Evolutionary conservation across 2,113 vertebrate genomes (phyloP), one percentile per base, ranked within the genome.

Genomic region (Pan paniscus): DNA sequence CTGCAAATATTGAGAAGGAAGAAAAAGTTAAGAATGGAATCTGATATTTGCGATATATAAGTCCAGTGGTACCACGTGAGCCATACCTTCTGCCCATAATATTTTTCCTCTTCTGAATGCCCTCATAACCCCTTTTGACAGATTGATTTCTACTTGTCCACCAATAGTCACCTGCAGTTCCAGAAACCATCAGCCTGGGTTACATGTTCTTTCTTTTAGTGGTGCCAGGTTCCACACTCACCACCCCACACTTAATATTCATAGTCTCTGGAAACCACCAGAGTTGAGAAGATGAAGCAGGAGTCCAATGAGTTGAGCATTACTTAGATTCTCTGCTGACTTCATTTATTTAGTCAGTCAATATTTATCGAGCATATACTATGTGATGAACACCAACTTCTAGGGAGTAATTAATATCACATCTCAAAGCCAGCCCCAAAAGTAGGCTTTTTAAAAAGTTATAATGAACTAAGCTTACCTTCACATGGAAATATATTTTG

Each of bases 251-350:
- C 17, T 76, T 38, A 90, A 27, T 46, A 10, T 32, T 92, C 50
- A 20, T 7, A 20, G 38, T 30, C 46, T 92, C 40, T 89, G 32
- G 46, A 96, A 95, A 79, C 5, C 23, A 64, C 43, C 27, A 94
- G 70, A 76, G 46, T 46, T 83, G 46, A 79, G 22, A 89, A 61
- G 20, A 57, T 61, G 43, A 95, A 92, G 20, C 50, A 78, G 30
- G 18, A 82, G 3, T 82, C 25, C 40, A 48, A 46, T 22, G 80
- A 79, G 5, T 57, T 83, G 50, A 73, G 57, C 14, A 68, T 79
- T 90, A 78, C 80, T 92, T 90, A 94, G 32, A 76, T 84, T 80
- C 32, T 94, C 43, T 81, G 61, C 14, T 83, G 30, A 83, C 22
- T 14, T 94, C 10, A 16, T 93, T 78, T 67, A 48, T 96, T 79